phyloP scores from a whole-genome alignment of 2,113 vertebrate genomes.

The Polypterus senegalus region DNA sequence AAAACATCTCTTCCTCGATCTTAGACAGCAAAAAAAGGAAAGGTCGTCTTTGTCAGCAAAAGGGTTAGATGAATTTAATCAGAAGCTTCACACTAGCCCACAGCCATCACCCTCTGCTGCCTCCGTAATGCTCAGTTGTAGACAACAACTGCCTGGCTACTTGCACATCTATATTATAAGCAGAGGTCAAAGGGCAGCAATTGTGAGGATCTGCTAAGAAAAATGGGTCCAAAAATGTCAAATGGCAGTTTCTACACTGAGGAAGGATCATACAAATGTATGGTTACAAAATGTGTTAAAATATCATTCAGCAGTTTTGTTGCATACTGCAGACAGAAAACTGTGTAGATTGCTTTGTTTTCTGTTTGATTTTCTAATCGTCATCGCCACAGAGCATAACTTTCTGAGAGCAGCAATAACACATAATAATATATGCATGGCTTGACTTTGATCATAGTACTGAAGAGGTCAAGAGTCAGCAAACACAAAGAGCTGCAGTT shows the following conservation, averaged over 20 bases:
- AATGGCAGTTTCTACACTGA: slow-evolving; percentile 8
- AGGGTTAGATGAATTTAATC: background rate
- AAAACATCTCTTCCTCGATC: background rate
- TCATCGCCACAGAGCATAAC: too few relatives aligned
- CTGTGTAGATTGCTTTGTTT: too few relatives aligned
- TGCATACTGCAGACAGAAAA: too few relatives aligned
- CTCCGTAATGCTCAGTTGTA: slow-evolving; percentile 6
- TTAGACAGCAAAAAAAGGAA: background rate
- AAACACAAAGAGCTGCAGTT: too few relatives aligned
- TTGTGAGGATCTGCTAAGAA: background rate
- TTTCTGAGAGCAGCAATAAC: too few relatives aligned
- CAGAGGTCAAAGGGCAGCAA: background rate
- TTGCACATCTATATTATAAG: background rate
- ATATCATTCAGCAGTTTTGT: too few relatives aligned
- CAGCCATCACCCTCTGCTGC: too few relatives aligned
- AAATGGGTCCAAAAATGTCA: slow-evolving; percentile 1
- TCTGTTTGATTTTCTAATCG: too few relatives aligned
- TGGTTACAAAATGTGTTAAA: too few relatives aligned
- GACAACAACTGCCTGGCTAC: background rate
- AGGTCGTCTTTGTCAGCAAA: background rate
- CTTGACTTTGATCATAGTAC: background rate
- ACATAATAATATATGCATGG: background rate
- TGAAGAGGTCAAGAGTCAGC: background rate
- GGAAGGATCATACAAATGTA: background rate
- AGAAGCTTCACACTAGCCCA: background rate